Base-by-base conservation (phyloP, 2,888 invertebrate genomes). In the Dilophus febrilis region DNA sequence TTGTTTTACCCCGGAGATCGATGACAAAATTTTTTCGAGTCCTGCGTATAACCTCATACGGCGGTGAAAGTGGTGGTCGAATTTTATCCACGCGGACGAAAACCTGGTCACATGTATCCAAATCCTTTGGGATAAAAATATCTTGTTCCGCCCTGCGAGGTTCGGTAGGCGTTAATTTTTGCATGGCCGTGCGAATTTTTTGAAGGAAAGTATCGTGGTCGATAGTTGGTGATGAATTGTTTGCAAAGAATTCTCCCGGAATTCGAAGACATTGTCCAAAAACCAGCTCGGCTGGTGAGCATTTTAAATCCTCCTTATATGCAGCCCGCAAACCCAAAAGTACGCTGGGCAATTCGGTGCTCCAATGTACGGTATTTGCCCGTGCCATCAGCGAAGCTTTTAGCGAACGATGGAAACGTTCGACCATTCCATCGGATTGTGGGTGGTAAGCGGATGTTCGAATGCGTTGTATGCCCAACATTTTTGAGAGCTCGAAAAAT, bases 351-450 rank as follows among this genome's bases (percentile, higher is more conserved):
- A 27, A 26, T 27, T 36, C 36, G 5, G n/a, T 10, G 12, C 13
- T 11, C 34, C 34, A 34, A 12, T 34, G 7, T n/a, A 18, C 19
- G 3, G 34, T 18, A 27, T 27, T 27, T 10, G n/a, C 16, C n/a
- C 19, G 16, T 6, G 18, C 17, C 13, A 18, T 34, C 8, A 34
- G 17, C 11, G 34, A 41, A 38, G 40, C 22, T 31, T 48, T 48
- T 11, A 48, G 12, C 1, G 42, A 40, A 2, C 47, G 41, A 28
- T 48, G 45, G 40, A 44, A 48, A 17, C 47, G 31, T 35, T 48
- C 49, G 10, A 47, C 35, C 16, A 45, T 37, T 3, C 45, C 47
- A 35, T n/a, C n/a, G n/a, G n/a, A n/a, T n/a, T n/a, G n/a, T n/a
- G n/a, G n/a, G n/a, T n/a, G n/a, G n/a, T n/a, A 48, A 4, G 44